phyloP scores from a whole-genome alignment of 2,888 invertebrate genomes.

The Prosapia bicincta region DNA sequence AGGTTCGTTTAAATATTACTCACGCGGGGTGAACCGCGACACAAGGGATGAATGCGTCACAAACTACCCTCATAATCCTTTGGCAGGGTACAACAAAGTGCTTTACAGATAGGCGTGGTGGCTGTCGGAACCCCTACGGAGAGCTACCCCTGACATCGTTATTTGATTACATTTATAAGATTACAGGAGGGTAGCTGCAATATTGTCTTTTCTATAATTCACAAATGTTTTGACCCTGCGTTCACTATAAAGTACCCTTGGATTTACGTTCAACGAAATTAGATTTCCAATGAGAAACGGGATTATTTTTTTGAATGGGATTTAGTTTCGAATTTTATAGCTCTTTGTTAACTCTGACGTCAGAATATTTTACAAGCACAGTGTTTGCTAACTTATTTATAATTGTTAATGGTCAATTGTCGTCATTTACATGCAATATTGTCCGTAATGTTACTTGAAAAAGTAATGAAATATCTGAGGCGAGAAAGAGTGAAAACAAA shows the following conservation, averaged over 20 bases:
- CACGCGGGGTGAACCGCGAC: not conserved
- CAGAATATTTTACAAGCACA: no score
- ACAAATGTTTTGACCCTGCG: not conserved
- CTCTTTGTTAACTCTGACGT: no score
- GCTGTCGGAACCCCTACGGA: not conserved
- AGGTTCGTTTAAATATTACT: not conserved
- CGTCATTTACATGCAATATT: no score
- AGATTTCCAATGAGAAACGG: not conserved
- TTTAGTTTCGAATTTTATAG: no score
- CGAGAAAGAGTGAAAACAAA: no score
- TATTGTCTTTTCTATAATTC: constrained; percentile 2
- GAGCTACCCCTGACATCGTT: not conserved
- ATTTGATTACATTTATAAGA: constrained; percentile 2
- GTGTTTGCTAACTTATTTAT: no score
- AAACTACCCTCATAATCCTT: not conserved
- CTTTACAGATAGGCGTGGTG: constrained; percentile 2
- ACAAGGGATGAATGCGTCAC: not conserved
- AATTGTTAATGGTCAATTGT: no score
- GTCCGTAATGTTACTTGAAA: no score
- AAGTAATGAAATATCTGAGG: no score
- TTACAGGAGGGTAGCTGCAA: not conserved
- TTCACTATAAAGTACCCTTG: not conserved
- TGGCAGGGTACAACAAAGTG: not conserved
- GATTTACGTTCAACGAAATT: not conserved
- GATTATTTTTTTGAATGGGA: no score